Conservation (phyloP, 2,113 vertebrate genomes). For the Antennarius striatus region DNA sequence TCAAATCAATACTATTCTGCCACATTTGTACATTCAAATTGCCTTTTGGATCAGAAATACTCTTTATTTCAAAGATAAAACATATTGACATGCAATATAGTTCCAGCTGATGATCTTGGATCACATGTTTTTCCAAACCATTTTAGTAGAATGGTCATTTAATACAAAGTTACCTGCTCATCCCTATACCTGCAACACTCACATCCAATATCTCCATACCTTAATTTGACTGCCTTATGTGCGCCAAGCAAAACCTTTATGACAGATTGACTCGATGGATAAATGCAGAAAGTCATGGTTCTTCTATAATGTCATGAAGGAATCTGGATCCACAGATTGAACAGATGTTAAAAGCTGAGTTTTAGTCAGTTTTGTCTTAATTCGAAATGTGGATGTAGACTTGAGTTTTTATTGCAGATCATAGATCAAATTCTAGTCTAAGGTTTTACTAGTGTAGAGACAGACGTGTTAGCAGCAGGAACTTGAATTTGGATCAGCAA, state of each 20-base stretch:
- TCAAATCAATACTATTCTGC: too few relatives aligned
- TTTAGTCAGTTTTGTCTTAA: slow-evolving; percentile 42
- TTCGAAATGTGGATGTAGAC: slow-evolving; percentile 54
- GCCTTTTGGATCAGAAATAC: too few relatives aligned
- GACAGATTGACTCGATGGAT: slow-evolving; percentile 30
- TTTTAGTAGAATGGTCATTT: slow-evolving; percentile 51
- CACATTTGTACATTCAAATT: too few relatives aligned
- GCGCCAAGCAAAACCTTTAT: slow-evolving; percentile 58
- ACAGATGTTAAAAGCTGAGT: slow-evolving; percentile 16
- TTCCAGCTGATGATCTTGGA: background rate
- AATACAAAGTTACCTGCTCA: slow-evolving; percentile 3
- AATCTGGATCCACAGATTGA: slow-evolving; percentile 36
- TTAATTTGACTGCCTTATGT: slow-evolving; percentile 60
- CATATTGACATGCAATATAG: too few relatives aligned
- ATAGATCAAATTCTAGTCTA: slow-evolving; percentile 48
- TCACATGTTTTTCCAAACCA: background rate
- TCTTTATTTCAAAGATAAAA: too few relatives aligned
- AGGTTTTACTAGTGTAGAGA: slow-evolving; percentile 47
- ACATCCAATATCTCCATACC: slow-evolving; percentile 12
- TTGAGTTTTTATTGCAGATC: slow-evolving; percentile 58
- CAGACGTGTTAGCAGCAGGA: slow-evolving; percentile 32
- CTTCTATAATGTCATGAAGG: slow-evolving; percentile 30
- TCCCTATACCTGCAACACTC: background rate
- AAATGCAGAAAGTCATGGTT: slow-evolving; percentile 40
- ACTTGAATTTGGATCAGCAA: slow-evolving; percentile 48